Percentiles rank a stretch among this genome's conserved stretches.
These are phyloP conservation scores for Porites cylindrica DNA, from an alignment of 92 coral and sea anemone genomes.

Conservation along the genomic window DNA sequence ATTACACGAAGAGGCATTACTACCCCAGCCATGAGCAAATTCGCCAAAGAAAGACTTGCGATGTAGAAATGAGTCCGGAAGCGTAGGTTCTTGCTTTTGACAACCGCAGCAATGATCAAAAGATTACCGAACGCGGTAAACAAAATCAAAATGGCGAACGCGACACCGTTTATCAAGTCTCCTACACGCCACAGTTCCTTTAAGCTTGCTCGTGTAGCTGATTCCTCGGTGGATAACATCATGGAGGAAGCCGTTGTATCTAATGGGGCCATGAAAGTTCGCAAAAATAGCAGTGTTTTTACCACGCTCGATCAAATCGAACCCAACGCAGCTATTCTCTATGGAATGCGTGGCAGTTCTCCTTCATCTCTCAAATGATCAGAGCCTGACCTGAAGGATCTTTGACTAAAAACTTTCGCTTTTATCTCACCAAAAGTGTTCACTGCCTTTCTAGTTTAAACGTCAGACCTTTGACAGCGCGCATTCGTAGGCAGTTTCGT, in stretches of 20 bases:
- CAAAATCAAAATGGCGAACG: constrained; percentile 76
- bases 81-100: constrained; percentile 74
- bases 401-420: background rate
- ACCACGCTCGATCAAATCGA: background rate
- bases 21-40: constrained; percentile 79
- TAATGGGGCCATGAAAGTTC: constrained; percentile 22
- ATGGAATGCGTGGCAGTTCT: background rate
- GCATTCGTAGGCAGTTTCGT: background rate
- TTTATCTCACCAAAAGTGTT: background rate
- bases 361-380: too few species aligned
- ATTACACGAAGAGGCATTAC: constrained; percentile 88
- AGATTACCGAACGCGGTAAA: constrained; percentile 81
- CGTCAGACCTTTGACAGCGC: too few species aligned
- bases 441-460: background rate
- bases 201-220: background rate
- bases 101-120: constrained; percentile 60
- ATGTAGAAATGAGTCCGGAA: constrained; percentile 70
- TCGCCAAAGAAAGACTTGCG: constrained; percentile 71
- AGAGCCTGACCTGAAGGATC: background rate
- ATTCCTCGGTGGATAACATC: constrained; percentile 3
- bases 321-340: background rate
- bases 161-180: constrained; percentile 70
- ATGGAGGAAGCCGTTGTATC: constrained; percentile 3
- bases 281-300: background rate
- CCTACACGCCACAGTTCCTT: constrained; percentile 18